phyloP scores from a whole-genome alignment of 2,888 invertebrate genomes.

The Allophyes oxyacanthae region DNA sequence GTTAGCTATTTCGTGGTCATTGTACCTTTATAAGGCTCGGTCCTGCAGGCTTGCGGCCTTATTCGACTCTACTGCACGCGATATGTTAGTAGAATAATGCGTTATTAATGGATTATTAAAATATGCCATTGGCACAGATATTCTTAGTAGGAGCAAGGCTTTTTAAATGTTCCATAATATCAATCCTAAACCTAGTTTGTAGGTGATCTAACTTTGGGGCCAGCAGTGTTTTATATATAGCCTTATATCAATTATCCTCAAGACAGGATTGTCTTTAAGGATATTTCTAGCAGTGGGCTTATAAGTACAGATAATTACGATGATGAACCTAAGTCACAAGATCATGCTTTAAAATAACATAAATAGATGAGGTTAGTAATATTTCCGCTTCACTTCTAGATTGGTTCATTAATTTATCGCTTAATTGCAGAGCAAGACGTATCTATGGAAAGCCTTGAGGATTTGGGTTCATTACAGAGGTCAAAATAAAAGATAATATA shows the following conservation, averaged over 20 bases:
- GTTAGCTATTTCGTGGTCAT: constrained; percentile 51
- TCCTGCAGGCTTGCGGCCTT: constrained; percentile 37
- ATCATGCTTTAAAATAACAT: too few relatives aligned
- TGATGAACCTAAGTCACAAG: too few relatives aligned
- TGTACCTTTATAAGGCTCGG: constrained; percentile 54
- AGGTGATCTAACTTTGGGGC: constrained; percentile 7
- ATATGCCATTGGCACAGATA: constrained; percentile 46
- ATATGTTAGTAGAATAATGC: constrained; percentile 20
- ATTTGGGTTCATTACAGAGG: constrained; percentile 21
- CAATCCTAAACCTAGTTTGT: constrained; percentile 7
- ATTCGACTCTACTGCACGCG: constrained; percentile 35
- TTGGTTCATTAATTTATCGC: constrained; percentile 31
- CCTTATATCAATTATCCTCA: too few relatives aligned
- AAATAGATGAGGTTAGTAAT: too few relatives aligned
- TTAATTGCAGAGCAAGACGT: constrained; percentile 5
- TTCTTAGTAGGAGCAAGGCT: constrained; percentile 26
- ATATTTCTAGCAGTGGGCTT: too few relatives aligned
- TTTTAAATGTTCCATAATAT: constrained; percentile 29
- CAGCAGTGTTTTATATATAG: not conserved
- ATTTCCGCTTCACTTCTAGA: too few relatives aligned
- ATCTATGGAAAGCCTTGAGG: constrained; percentile 1
- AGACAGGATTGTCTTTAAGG: too few relatives aligned
- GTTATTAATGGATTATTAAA: constrained; percentile 43
- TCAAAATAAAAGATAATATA: not conserved
- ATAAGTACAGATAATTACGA: too few relatives aligned